These are phyloP conservation scores for Achatina immaculata DNA, from an alignment of 1,140 invertebrate species.

Conservation along the genomic window DNA sequence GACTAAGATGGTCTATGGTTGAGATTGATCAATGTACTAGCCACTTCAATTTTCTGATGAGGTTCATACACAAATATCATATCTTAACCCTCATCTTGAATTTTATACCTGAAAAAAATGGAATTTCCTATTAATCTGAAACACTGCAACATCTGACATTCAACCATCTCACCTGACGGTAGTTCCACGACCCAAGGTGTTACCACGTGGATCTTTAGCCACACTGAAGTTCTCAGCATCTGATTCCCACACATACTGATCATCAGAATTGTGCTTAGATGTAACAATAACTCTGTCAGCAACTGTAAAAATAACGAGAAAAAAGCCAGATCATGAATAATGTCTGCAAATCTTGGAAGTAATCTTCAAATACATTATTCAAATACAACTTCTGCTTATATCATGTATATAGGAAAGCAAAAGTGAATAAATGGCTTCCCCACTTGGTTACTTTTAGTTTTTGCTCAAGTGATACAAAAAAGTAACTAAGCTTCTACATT, in stretches of 20 bases:
- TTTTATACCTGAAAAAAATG: no score
- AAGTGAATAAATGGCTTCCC: neutral
- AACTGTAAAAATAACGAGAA: constrained; percentile 55
- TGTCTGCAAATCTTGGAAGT: neutral
- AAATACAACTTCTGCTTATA: neutral
- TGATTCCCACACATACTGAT: constrained; percentile 98
- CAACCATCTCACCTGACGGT: constrained; percentile 78
- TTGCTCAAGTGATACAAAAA: constrained; percentile 21
- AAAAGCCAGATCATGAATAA: constrained; percentile 19
- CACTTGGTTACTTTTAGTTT: no score
- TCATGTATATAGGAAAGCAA: neutral
- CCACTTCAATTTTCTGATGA: no score
- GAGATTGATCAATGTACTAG: no score
- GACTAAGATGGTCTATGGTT: no score
- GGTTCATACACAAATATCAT: no score
- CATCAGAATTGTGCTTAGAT: constrained; percentile 95
- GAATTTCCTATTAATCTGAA: no score
- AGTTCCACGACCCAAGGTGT: constrained; percentile 91
- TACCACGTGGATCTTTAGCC: constrained; percentile 92
- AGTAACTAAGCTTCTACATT: neutral
- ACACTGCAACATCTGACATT: no score
- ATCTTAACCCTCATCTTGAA: no score
- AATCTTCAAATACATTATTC: neutral
- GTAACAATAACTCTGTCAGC: constrained; percentile 80
- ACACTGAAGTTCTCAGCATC: constrained; percentile 87